Base-by-base conservation (phyloP, 2,888 invertebrate species). In the Himalopsyche japonica region DNA sequence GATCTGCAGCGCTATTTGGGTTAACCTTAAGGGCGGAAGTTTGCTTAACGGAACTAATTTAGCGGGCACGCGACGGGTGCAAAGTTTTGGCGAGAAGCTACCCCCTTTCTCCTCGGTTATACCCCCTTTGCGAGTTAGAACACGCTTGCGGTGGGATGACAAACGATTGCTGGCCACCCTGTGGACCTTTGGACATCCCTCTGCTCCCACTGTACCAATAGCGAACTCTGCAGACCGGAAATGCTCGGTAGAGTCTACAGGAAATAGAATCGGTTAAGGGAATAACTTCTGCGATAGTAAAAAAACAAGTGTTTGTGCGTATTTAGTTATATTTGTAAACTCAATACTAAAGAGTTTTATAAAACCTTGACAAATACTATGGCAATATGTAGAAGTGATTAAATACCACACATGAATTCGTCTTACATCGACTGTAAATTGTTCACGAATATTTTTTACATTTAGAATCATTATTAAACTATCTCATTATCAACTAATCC, bases 21-120 rank as follows among this genome's bases (percentile, higher is more conserved):
- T 85, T 83, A 85, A 85, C 85, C 85, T 80, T 79, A 76, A 81
- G 85, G 79, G 85, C 81, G 37, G 57, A 77, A 85, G 81, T 85
- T 85, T 83, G 64, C 83, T 64, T 70, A 83, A 81, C 85, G 85
- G 83, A 85, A 85, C 85, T 85, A 85, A 85, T 85, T 83, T 81
- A 80, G 83, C 83, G 83, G 77, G 76, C 47, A 80, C 77, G 76
- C 70, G 80, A 70, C 64, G 79, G 79, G 79, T 82, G 79, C 32
- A 30, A 37, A 76, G 79, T 57, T 83, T 82, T 82, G 79, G 64
- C 82, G 79, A 64, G 79, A 82, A 64, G 34, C 77, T 48, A 24
- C 78, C 77, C n/a, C 82, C 77, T 37, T 76, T 18, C n/a, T 37
- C 30, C 70, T 64, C 76, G 34, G 57, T 57, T 43, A 70, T 70